These are phyloP conservation scores for Delichon dasypus DNA, from an alignment of 2,797 vertebrate genomes.

Conservation along the genomic window DNA sequence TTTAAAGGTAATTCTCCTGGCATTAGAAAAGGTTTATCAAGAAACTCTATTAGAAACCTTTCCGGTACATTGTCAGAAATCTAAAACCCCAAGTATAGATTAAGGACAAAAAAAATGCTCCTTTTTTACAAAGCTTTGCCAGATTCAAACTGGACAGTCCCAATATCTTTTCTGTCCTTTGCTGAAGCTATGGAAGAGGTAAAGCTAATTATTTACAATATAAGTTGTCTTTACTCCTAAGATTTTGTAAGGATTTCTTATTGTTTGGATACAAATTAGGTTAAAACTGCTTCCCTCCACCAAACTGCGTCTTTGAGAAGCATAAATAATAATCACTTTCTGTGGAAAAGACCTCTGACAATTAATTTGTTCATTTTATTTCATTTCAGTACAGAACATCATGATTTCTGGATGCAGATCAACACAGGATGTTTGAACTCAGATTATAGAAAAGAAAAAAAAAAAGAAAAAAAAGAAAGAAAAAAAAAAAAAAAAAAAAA, in stretches of 20 bases:
- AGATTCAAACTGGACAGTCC: background rate
- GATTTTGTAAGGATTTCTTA: background rate
- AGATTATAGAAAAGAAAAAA: background rate
- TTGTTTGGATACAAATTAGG: background rate
- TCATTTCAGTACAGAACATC: background rate
- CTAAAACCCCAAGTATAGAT: background rate
- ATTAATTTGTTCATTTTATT: background rate
- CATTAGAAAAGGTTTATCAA: background rate
- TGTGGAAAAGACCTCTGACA: background rate
- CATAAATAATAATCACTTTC: background rate
- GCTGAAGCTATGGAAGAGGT: background rate
- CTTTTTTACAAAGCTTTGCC: background rate
- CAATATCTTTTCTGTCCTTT: background rate
- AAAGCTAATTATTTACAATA: background rate
- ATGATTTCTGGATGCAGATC: background rate
- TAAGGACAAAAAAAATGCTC: background rate
- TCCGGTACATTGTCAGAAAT: background rate
- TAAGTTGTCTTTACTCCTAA: background rate
- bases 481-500: too few species aligned
- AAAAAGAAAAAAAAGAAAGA: too few species aligned
- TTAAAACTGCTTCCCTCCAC: background rate
- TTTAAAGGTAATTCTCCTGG: background rate
- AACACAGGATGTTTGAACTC: background rate
- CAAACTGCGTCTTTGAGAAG: background rate
- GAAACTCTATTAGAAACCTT: background rate